Conservation (phyloP, 2,113 vertebrate genomes). For the Pitta sordida region DNA sequence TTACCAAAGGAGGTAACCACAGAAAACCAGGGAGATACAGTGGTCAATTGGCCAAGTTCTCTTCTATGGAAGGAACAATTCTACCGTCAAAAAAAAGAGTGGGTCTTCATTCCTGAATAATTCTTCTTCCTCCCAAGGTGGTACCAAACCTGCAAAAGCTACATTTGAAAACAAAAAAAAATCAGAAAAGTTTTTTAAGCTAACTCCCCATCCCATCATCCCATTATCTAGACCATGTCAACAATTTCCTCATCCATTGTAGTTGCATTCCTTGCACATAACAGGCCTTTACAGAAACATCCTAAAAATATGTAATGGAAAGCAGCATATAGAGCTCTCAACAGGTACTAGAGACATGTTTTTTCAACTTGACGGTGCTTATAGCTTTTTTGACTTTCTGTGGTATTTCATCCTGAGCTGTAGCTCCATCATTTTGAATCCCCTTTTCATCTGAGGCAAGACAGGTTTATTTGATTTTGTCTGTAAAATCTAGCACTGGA, state of each 20-base stretch:
- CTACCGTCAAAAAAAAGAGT: not conserved
- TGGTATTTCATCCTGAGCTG: not conserved
- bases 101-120: not conserved
- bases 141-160: not conserved
- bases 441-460: not conserved
- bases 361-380: not conserved
- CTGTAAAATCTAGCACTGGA: not conserved
- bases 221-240: no score
- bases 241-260: no score
- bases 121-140: not conserved
- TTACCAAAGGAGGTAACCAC: not conserved
- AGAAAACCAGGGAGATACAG: not conserved
- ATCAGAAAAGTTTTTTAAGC: not conserved
- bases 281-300: no score
- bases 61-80: not conserved
- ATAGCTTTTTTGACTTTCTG: not conserved
- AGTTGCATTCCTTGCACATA: no score
- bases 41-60: not conserved
- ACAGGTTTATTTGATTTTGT: constrained; percentile 15
- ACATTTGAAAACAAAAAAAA: not conserved
- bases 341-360: not conserved
- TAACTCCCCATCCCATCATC: no score
- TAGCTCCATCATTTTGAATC: not conserved
- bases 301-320: no score
- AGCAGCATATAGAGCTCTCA: not conserved